These are phyloP conservation scores for Cariama cristata DNA, from an alignment of 2,113 vertebrate genomes.

Conservation along the genomic window DNA sequence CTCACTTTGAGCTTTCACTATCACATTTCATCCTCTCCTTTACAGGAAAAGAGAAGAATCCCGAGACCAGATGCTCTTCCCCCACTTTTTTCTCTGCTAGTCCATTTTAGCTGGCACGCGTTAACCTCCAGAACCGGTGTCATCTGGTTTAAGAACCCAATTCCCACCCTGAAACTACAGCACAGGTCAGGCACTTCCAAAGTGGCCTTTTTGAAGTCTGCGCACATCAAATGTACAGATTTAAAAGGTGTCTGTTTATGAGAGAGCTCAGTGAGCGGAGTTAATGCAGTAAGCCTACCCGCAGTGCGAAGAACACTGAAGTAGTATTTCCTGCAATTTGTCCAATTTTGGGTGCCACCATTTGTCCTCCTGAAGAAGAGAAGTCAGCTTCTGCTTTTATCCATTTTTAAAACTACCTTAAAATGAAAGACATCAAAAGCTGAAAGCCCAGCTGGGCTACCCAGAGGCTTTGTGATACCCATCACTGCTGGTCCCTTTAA, in stretches of 20 bases:
- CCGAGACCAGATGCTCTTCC: no score
- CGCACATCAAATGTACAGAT: no score
- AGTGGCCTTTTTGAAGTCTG: neutral
- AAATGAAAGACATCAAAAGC: neutral
- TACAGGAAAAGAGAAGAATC: no score
- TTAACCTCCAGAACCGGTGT: no score
- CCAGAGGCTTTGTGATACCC: neutral
- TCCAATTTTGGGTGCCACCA: neutral
- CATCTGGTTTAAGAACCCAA: neutral
- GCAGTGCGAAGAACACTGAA: neutral
- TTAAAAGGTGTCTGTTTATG: neutral
- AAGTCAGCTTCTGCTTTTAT: neutral
- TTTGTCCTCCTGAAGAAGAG: neutral
- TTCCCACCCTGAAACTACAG: neutral
- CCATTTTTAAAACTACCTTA: neutral
- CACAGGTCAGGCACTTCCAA: no score
- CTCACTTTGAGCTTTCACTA: no score
- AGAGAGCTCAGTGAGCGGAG: neutral
- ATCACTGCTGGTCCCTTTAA: accelerated
- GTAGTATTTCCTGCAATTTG: no score
- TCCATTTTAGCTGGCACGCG: no score
- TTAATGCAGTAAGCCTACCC: no score
- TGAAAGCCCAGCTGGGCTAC: no score
- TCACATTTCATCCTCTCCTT: no score
- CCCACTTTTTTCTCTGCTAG: no score